Evolutionary conservation across 2,113 vertebrate genomes (phyloP), one percentile per base, ranked within the genome.

Genomic region (Rutilus rutilus): DNA sequence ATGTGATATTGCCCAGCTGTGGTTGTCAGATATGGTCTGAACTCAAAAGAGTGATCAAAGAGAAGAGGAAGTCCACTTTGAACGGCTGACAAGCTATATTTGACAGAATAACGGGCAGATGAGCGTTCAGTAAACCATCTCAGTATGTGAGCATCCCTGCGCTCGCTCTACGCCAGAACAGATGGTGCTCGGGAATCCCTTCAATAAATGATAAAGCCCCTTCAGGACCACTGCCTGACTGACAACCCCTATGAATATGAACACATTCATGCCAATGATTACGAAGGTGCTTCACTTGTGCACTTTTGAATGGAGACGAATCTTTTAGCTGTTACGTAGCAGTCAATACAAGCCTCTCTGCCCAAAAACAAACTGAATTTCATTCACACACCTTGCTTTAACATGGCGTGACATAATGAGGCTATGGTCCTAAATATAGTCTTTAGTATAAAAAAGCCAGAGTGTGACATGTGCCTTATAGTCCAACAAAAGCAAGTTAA

Each of bases 121-220:
- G 79, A 45, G 36, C 23, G 47, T 59, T 80, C 76, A 15, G 27
- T 62, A 84, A 88, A 88, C 67, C 76, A 76, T 62, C 83, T 86
- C 85, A 88, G 57, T 39, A 75, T 84, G 85, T 77, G 78, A 69
- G 57, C 36, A 36, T 52, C 15, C n/a, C 27, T 54, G 19, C 12
- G 25, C 75, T 54, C 17, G 4, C 19, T 57, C 21, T 60, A 25
- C 39, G 11, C 78, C 78, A 47, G 59, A 81, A 81, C 78, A 65
- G 39, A 81, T 65, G 60, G 39, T n/a, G 45, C 64, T 60, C 6
- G 5, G 21, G 76, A 78, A 78, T 60, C 77, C 77, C 54, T 78
- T 59, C 33, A 77, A 33, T 77, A 77, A 54, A 54, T 77, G 75
- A 77, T 77, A 54, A 77, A 77, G 11, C 1, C 25, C 39, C 47